Conservation (phyloP, 2,113 vertebrate species). For the Peromyscus maniculatus region DNA sequence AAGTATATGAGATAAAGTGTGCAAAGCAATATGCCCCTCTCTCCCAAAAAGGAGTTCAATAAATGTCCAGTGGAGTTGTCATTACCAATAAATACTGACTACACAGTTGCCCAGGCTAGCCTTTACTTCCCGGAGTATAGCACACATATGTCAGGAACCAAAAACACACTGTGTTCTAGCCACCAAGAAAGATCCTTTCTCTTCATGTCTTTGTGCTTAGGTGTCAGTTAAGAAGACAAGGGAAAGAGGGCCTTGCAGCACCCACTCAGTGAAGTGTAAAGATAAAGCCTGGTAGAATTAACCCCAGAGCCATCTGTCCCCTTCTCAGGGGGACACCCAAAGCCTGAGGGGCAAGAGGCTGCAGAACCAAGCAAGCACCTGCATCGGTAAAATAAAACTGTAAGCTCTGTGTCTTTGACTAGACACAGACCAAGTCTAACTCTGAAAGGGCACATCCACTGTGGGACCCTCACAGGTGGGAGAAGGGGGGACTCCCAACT, state of each 20-base stretch:
- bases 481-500: neutral
- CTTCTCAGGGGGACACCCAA: neutral
- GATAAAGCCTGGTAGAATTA: slow-evolving; percentile 33
- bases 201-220: neutral
- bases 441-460: neutral
- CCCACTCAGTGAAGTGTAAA: slow-evolving; percentile 33
- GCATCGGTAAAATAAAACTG: neutral
- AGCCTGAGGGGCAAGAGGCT: fast-evolving
- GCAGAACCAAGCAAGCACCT: neutral
- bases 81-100: neutral
- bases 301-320: neutral
- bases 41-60: neutral
- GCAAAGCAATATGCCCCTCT: neutral
- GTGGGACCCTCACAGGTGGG: neutral
- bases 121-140: neutral
- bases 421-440: slow-evolving; percentile 18
- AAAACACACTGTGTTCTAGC: neutral
- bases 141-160: neutral
- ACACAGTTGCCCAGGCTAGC: neutral
- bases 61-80: neutral
- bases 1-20: neutral
- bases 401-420: neutral
- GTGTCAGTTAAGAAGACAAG: neutral
- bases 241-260: neutral
- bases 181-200: neutral